Base-by-base conservation (phyloP, 2,888 invertebrate species). In the Acleris sparsana region DNA sequence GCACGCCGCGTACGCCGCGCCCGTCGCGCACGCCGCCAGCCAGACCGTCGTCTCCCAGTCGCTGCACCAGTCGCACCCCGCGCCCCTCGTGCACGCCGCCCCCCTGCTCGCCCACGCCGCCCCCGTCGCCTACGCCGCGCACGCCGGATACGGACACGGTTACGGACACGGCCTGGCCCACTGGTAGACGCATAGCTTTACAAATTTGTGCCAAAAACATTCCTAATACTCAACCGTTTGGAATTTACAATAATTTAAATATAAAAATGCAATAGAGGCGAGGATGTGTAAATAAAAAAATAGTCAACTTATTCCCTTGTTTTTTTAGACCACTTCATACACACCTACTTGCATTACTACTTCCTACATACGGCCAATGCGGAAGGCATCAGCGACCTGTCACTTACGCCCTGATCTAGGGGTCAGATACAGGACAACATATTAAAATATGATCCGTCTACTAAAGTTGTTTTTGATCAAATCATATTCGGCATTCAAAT, bases 21-120 rank as follows among this genome's bases (percentile, higher is more conserved):
- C 62, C 39, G 22, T 63, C 67, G 68, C 48, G 17, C 43, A 46
- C 58, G 51, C 25, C 44, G 63, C 16, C 39, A 60, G 60, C 62
- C 66, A 66, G 20, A 53, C 53, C 57, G 61, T 62, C 20, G n/a
- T 33, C 46, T 57, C 61, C 61, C 56, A 61, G 53, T 55, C 55
- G 33, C 43, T 62, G 39, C 62, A 62, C 17, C 62, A 62, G 62
- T 55, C 62, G 22, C 62, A 66, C 58, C 52, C 63, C 66, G 57
- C 62, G 1, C 49, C 59, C 58, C 25, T 52, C 11, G 62, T 65
- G n/a, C 68, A 71, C 53, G 69, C 60, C 58, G 59, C 68, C 9
- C 62, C 86, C 18, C 86, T 52, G 7, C 16, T 46, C 62, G 69
- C 52, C 9, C 52, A 51, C 58, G 63, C 62, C 55, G 69, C 60